These are phyloP conservation scores for Apogon hyalosoma DNA, from an alignment of 2,797 vertebrate genomes.

Conservation along the genomic window DNA sequence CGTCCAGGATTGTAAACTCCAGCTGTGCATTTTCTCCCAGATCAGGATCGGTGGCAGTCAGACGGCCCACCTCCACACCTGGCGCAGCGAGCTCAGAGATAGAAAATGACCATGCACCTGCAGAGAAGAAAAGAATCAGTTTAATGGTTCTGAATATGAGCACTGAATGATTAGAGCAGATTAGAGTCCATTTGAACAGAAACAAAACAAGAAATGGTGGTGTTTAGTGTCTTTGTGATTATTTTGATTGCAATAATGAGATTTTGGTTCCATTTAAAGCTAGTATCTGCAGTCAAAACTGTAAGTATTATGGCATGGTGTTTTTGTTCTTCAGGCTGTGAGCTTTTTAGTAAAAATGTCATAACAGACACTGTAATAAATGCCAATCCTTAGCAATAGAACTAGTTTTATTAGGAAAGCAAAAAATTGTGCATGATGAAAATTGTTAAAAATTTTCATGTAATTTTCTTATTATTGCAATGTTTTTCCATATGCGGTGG, in stretches of 20 bases:
- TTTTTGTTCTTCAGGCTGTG: too few species aligned
- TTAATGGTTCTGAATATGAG: constrained; percentile 10
- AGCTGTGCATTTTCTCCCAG: constrained; percentile 89
- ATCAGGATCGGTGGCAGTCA: constrained; percentile 90
- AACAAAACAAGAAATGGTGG: background rate
- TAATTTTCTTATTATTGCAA: too few species aligned
- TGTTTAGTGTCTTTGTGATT: background rate
- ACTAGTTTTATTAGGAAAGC: too few species aligned
- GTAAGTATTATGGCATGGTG: background rate
- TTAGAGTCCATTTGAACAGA: constrained; percentile 6
- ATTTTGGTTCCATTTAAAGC: background rate
- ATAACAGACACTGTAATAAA: too few species aligned
- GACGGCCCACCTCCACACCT: constrained; percentile 89
- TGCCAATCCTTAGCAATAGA: too few species aligned
- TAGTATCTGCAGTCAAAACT: background rate
- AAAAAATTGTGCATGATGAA: too few species aligned
- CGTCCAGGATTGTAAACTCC: constrained; percentile 88
- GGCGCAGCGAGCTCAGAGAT: constrained; percentile 89
- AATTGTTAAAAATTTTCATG: too few species aligned
- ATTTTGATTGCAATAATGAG: background rate
- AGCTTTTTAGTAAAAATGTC: too few species aligned
- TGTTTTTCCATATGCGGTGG: too few species aligned
- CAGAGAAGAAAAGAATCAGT: constrained; percentile 17
- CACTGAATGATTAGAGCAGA: constrained; percentile 19
- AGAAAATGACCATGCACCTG: constrained; percentile 92